Percentiles rank a stretch among this genome's conserved stretches.
These are phyloP conservation scores for Dasyornis broadbenti DNA, from an alignment of 2,113 vertebrate genomes.

Conservation along the genomic window DNA sequence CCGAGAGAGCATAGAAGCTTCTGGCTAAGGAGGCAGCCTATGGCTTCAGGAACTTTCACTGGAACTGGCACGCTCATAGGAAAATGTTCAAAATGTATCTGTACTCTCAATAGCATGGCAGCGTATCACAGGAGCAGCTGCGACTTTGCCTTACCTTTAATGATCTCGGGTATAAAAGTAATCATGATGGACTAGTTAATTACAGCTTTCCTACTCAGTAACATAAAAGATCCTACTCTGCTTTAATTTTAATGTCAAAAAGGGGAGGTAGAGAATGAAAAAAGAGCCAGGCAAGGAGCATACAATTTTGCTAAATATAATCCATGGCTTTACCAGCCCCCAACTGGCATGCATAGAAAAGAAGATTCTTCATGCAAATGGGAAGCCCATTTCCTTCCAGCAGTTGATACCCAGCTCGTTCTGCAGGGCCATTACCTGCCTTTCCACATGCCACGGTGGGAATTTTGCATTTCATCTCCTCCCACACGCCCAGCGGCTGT, in stretches of 20 bases:
- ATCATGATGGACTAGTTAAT: conserved; percentile 7
- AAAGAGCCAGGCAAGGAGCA: background rate
- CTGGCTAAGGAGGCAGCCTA: background rate
- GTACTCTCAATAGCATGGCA: background rate
- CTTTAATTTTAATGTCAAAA: conserved; percentile 14
- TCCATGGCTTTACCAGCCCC: background rate
- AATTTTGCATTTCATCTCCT: background rate
- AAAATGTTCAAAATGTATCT: background rate
- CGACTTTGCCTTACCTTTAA: background rate
- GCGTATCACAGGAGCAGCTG: background rate
- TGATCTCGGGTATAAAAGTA: conserved; percentile 1
- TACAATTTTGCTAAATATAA: conserved; percentile 2
- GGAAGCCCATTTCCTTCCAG: background rate
- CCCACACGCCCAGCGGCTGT: fast-evolving
- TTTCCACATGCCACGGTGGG: background rate
- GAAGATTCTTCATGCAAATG: background rate
- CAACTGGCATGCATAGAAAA: background rate
- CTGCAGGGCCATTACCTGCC: background rate
- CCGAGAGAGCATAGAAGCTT: background rate
- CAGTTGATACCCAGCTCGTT: fast-evolving
- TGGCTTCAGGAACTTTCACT: background rate
- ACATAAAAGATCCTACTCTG: background rate
- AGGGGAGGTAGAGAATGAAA: background rate
- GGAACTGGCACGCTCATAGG: background rate
- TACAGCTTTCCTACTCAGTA: background rate